Conservation (phyloP, 2,888 invertebrate species). For the Thymelicus acteon region DNA sequence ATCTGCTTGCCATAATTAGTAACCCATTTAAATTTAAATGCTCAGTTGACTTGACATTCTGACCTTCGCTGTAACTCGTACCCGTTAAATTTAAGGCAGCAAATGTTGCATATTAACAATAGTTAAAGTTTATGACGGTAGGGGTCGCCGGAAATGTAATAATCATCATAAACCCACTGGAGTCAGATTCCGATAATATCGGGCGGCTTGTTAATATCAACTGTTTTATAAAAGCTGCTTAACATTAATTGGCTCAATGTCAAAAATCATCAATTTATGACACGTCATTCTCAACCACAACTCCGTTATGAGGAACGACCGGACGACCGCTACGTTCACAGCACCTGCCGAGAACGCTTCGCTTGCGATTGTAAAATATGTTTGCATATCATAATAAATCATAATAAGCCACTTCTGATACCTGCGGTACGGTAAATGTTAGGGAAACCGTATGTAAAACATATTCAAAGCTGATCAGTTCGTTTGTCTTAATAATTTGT, state of each 20-base stretch:
- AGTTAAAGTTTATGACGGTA: slow-evolving; percentile 65
- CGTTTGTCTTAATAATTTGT: slow-evolving; percentile 8
- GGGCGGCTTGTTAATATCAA: slow-evolving; percentile 81
- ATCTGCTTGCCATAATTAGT: slow-evolving; percentile 35
- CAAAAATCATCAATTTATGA: slow-evolving; percentile 48
- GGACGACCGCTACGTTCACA: slow-evolving; percentile 19
- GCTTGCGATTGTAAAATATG: slow-evolving; percentile 33
- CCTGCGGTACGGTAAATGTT: neutral
- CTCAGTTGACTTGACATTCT: slow-evolving; percentile 27
- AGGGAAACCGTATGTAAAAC: slow-evolving; percentile 22
- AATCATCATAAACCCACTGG: slow-evolving; percentile 68
- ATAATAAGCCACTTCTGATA: slow-evolving; percentile 17
- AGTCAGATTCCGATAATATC: slow-evolving; percentile 75
- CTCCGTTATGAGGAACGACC: slow-evolving; percentile 31
- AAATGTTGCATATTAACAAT: slow-evolving; percentile 60
- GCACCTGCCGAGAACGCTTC: slow-evolving; percentile 23
- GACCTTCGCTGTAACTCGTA: slow-evolving; percentile 55
- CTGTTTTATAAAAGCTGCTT: slow-evolving; percentile 72
- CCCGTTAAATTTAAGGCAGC: slow-evolving; percentile 62
- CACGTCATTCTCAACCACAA: slow-evolving; percentile 32
- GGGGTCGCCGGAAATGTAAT: slow-evolving; percentile 68
- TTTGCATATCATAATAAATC: slow-evolving; percentile 36
- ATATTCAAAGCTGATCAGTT: slow-evolving; percentile 13
- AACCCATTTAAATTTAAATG: slow-evolving; percentile 35
- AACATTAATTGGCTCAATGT: slow-evolving; percentile 65